These are phyloP conservation scores for Nomada flava DNA, from an alignment of 2,888 invertebrate species.

Conservation along the genomic window DNA sequence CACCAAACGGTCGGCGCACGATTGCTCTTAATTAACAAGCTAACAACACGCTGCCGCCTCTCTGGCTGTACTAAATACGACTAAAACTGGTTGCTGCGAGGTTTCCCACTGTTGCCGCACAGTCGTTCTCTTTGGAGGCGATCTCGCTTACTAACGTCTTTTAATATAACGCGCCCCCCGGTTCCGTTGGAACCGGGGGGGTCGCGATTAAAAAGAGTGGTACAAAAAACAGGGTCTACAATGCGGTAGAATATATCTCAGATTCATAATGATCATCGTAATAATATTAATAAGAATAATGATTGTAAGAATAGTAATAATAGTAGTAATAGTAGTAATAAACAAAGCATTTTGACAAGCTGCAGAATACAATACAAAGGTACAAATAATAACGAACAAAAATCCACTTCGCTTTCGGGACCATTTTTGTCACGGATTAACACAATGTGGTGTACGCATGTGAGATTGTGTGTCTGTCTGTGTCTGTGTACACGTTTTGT, in stretches of 20 bases:
- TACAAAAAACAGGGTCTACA: conserved; percentile 56
- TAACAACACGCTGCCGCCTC: conserved; percentile 37
- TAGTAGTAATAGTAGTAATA: conserved; percentile 57
- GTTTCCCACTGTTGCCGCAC: conserved; percentile 51
- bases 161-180: not conserved
- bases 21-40: conserved; percentile 44
- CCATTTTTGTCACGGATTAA: conserved; percentile 52
- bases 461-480: conserved; percentile 33
- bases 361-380: conserved; percentile 73
- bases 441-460: conserved; percentile 36
- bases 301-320: conserved; percentile 48
- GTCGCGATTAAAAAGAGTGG: conserved; percentile 47
- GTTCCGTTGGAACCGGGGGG: not conserved
- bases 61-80: conserved; percentile 46
- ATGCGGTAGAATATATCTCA: conserved; percentile 29
- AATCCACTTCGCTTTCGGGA: conserved; percentile 56
- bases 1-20: conserved; percentile 6
- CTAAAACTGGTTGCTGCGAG: conserved; percentile 62
- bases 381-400: conserved; percentile 72
- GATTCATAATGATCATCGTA: conserved; percentile 19
- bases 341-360: conserved; percentile 73
- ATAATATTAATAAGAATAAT: conserved; percentile 59
- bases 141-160: conserved; percentile 25
- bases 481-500: conserved; percentile 44
- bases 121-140: conserved; percentile 54